Evolutionary conservation across 2,113 vertebrate genomes (phyloP).

Genomic region (Amphilophus citrinellus): DNA sequence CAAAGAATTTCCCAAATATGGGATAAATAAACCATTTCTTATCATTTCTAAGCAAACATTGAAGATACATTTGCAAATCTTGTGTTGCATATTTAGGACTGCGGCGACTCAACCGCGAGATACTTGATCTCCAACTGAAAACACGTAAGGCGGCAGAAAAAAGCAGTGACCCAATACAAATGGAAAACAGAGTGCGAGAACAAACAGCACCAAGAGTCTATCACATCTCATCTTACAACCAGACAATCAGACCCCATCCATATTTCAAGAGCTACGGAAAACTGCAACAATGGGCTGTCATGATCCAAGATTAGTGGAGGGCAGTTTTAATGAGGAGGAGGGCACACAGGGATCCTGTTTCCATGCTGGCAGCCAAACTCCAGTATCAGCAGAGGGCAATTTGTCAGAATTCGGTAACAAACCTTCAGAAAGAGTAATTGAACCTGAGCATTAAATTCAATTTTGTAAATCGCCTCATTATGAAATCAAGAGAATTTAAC

Average conservation of each 20-base stretch:
- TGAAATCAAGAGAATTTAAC: not conserved
- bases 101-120: slow-evolving; percentile 34
- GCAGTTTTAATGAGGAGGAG: slow-evolving; percentile 60
- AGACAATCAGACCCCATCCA: slow-evolving; percentile 74
- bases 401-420: slow-evolving; percentile 49
- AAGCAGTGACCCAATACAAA: slow-evolving; percentile 45
- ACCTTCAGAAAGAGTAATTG: slow-evolving; percentile 31
- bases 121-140: slow-evolving; percentile 56
- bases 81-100: slow-evolving; percentile 15
- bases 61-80: slow-evolving; percentile 11
- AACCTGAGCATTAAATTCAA: not conserved
- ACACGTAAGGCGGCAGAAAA: slow-evolving; percentile 41
- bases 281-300: slow-evolving; percentile 69
- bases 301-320: slow-evolving; percentile 67
- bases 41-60: not conserved
- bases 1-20: not conserved
- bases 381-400: slow-evolving; percentile 45
- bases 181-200: slow-evolving; percentile 62
- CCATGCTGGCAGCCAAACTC: slow-evolving; percentile 15
- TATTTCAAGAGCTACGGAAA: slow-evolving; percentile 76
- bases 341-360: slow-evolving; percentile 47
- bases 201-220: slow-evolving; percentile 62
- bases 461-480: not conserved
- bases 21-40: not conserved
- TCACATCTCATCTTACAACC: slow-evolving; percentile 70